Evolutionary conservation across 2,888 invertebrate species (phyloP), one percentile per base, ranked within the genome.

Genomic region (Zaprionus obscuricornis): DNA sequence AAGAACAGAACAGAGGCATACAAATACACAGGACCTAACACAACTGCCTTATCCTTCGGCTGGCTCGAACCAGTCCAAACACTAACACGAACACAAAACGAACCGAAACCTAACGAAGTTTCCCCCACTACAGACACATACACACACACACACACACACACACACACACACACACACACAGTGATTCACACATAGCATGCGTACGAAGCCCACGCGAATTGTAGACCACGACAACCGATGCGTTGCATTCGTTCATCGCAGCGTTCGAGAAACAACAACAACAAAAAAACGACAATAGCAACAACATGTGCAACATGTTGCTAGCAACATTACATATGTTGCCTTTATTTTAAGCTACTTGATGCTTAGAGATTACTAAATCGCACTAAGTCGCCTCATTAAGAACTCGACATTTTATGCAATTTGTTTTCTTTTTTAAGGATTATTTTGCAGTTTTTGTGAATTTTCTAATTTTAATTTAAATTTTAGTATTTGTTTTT

Each of bases 31-130:
- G 52, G 39, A 71, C 70, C 72, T 58, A 72, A 54, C 64, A 65
- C 65, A 73, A 64, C 46, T 34, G 33, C 24, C 54, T 39, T 33
- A 31, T 24, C n/a, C 70, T 62, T 71, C 63, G 72, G 66, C 40
- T 18, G 36, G 24, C 31, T 36, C n/a, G n/a, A n/a, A n/a, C n/a
- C n/a, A n/a, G n/a, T n/a, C n/a, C n/a, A n/a, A n/a, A n/a, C n/a
- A n/a, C n/a, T n/a, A n/a, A n/a, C n/a, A n/a, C 22, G 22, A 22
- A 16, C 40, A 24, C 40, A 17, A 13, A 58, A 13, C 39, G 49
- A 22, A 29, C 40, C 51, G 47, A 31, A n/a, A 13, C 24, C 22
- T 22, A 17, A 16, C 39, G 36, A 43, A 39, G 5, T 59, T 14
- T 43, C 26, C 18, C 16, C 34, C 4, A 4, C n/a, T 7, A 18